Evolutionary conservation across 2,797 vertebrate species (phyloP).

Genomic region (Propithecus perrieri): DNA sequence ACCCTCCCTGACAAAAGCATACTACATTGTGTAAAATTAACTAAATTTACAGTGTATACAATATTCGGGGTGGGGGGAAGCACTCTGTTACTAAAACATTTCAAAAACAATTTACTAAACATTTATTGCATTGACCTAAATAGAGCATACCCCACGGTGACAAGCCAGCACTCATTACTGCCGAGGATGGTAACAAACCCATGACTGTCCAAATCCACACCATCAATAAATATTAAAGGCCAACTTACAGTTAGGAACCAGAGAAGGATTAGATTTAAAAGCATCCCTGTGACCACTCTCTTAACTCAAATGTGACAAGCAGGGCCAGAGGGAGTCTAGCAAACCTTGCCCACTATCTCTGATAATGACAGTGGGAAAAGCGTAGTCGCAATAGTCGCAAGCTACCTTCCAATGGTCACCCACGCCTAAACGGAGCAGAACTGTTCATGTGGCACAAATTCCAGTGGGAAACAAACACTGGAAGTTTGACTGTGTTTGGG

Average conservation of each 20-base stretch:
- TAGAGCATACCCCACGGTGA: conserved; percentile 44
- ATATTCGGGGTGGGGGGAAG: background rate
- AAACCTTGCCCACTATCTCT: background rate
- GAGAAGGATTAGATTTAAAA: conserved; percentile 33
- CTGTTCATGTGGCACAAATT: background rate
- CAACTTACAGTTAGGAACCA: background rate
- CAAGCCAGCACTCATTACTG: background rate
- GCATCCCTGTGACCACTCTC: background rate
- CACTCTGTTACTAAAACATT: conserved; percentile 56
- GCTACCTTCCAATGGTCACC: background rate
- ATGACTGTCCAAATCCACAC: background rate
- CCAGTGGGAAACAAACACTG: background rate
- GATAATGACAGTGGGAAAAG: background rate
- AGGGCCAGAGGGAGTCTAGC: background rate
- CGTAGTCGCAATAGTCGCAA: background rate
- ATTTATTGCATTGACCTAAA: conserved; percentile 64
- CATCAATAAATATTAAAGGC: conserved; percentile 31
- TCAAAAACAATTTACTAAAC: conserved; percentile 71
- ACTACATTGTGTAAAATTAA: conserved; percentile 51
- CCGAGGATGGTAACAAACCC: background rate
- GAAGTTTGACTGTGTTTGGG: background rate
- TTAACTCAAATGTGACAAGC: background rate
- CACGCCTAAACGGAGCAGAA: background rate
- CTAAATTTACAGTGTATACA: conserved; percentile 53
- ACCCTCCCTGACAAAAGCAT: background rate